Conservation (phyloP, 2,888 invertebrate genomes). For the Sphecodes monilicornis region DNA sequence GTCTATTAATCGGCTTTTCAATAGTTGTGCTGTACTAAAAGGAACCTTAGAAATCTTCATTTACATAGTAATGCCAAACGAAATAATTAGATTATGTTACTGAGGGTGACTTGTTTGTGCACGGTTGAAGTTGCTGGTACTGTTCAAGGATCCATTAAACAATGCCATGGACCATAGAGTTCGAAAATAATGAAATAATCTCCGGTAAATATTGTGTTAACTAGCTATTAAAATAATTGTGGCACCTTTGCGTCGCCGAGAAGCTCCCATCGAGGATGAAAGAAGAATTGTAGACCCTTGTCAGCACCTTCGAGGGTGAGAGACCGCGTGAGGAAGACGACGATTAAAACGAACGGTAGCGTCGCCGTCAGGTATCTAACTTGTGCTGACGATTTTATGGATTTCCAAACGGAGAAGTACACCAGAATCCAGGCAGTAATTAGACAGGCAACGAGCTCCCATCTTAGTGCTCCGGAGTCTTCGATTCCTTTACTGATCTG, state of each 20-base stretch:
- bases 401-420: slow-evolving; percentile 98
- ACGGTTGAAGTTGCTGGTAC: no score
- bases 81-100: no score
- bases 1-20: no score
- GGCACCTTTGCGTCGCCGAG: slow-evolving; percentile 92
- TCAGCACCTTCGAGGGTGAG: slow-evolving; percentile 95
- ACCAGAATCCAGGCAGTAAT: slow-evolving; percentile 97
- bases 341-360: slow-evolving; percentile 94
- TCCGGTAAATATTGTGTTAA: no score
- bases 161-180: no score
- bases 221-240: no score
- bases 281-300: slow-evolving; percentile 93
- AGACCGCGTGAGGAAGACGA: slow-evolving; percentile 94
- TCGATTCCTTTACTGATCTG: slow-evolving; percentile 94
- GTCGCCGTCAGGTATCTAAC: slow-evolving; percentile 97
- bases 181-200: no score
- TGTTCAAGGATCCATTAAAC: no score
- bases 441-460: slow-evolving; percentile 95
- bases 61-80: no score
- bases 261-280: slow-evolving; percentile 93
- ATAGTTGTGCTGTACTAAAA: no score
- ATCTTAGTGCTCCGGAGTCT: slow-evolving; percentile 91
- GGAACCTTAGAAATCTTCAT: no score
- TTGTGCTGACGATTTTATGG: slow-evolving; percentile 95
- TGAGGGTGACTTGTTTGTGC: no score